Percentiles rank a stretch among this genome's conserved stretches.
These are phyloP conservation scores for Gulo gulo DNA, from an alignment of 2,113 vertebrate genomes.

Conservation along the genomic window DNA sequence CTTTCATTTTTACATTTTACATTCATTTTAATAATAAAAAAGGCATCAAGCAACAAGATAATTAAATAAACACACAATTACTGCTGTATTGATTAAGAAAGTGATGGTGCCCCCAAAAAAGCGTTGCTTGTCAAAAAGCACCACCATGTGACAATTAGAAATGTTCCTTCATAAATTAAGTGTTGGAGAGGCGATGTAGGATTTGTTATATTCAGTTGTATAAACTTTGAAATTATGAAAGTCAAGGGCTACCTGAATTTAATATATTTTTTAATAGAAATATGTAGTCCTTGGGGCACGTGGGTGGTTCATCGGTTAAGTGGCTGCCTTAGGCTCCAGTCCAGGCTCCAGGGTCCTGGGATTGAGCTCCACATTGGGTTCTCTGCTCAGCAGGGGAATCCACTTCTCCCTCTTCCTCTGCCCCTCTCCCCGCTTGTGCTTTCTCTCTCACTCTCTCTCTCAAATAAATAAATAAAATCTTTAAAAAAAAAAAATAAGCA, in stretches of 20 bases:
- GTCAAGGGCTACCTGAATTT: not conserved
- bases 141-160: not conserved
- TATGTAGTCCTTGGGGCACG: not conserved
- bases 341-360: not conserved
- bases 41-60: not conserved
- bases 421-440: not conserved
- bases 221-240: not conserved
- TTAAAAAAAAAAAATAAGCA: not conserved
- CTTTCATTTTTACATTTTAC: constrained; percentile 30
- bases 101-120: not conserved
- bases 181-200: not conserved
- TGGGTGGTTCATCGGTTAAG: too few relatives aligned
- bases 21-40: constrained; percentile 17
- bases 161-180: not conserved
- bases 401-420: not conserved
- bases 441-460: not conserved
- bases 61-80: not conserved
- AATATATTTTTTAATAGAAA: not conserved
- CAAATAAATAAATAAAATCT: not conserved
- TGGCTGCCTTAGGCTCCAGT: not conserved
- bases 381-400: too few relatives aligned
- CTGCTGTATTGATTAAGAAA: not conserved
- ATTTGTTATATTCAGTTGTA: constrained; percentile 23
- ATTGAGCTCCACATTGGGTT: too few relatives aligned
- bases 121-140: not conserved